Conservation (phyloP, 2,888 invertebrate species). For the Zhuqinia jingwanae region DNA sequence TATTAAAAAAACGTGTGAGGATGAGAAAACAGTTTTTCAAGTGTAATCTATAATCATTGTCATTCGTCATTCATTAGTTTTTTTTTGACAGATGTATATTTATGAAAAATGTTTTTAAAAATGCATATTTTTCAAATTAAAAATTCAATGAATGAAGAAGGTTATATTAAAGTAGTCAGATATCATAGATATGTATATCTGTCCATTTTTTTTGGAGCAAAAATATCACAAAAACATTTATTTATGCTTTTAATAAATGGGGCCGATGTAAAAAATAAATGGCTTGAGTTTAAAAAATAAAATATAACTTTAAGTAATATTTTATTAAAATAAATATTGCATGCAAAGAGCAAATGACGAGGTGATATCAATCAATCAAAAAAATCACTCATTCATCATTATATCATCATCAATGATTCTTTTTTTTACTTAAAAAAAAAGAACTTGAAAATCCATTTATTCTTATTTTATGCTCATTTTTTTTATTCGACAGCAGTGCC, state of each 20-base stretch:
- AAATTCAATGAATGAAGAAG: constrained; percentile 5
- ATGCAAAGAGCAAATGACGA: constrained; percentile 35
- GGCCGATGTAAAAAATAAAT: constrained; percentile 22
- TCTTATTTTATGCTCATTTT: constrained; percentile 43
- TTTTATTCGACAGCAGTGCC: constrained; percentile 42
- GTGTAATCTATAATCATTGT: constrained; percentile 36
- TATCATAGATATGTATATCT: no score
- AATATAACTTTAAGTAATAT: no score
- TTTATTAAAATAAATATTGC: constrained; percentile 27
- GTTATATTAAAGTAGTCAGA: no score
- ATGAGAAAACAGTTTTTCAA: constrained; percentile 18
- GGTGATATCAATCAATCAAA: constrained; percentile 69
- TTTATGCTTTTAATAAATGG: constrained; percentile 1
- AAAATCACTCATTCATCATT: constrained; percentile 68
- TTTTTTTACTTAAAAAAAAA: constrained; percentile 1
- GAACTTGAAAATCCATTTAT: constrained; percentile 22
- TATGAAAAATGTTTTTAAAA: constrained; percentile 20
- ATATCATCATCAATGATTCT: not conserved
- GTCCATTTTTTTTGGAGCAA: no score
- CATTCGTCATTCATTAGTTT: constrained; percentile 45
- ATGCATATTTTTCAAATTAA: constrained; percentile 18
- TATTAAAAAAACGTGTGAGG: constrained; percentile 13
- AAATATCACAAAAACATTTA: no score
- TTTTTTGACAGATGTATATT: constrained; percentile 35
- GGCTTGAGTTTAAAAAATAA: no score